Percentiles rank a stretch among this genome's conserved stretches.
Conservation (phyloP, 2,888 invertebrate genomes). For the Catonia carolina region DNA sequence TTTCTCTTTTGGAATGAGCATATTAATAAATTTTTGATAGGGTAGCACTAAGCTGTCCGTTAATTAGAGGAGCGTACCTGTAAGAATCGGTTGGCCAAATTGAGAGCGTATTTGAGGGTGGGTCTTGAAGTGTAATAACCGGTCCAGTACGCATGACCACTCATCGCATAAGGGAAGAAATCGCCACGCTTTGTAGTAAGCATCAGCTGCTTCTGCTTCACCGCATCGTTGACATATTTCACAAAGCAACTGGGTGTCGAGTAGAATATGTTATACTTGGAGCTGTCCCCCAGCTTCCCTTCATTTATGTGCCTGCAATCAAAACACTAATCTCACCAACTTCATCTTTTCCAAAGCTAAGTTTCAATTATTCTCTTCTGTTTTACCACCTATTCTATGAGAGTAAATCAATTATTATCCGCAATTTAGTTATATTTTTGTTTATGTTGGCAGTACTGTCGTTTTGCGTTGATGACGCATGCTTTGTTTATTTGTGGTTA, state of each 20-base stretch:
- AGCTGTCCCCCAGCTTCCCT: slow-evolving; percentile 49
- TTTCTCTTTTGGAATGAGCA: too few relatives aligned
- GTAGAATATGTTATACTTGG: slow-evolving; percentile 69
- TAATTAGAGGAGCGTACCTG: too few relatives aligned
- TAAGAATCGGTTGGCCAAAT: slow-evolving; percentile 65
- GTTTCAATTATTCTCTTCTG: too few relatives aligned
- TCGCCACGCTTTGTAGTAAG: slow-evolving; percentile 74
- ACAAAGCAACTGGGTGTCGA: slow-evolving; percentile 83
- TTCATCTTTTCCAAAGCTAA: too few relatives aligned
- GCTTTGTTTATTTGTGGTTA: too few relatives aligned
- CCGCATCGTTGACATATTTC: slow-evolving; percentile 65
- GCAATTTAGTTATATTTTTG: too few relatives aligned
- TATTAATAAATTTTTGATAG: too few relatives aligned
- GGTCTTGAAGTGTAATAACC: slow-evolving; percentile 84
- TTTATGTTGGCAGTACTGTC: too few relatives aligned
- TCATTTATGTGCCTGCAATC: slow-evolving; percentile 56
- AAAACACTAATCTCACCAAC: neutral
- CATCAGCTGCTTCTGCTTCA: slow-evolving; percentile 49
- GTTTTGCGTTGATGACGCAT: too few relatives aligned
- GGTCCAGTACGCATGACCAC: slow-evolving; percentile 85
- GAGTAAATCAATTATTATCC: too few relatives aligned
- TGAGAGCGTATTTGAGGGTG: slow-evolving; percentile 68
- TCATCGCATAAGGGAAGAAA: slow-evolving; percentile 87
- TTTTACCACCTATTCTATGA: too few relatives aligned
- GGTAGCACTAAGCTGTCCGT: too few relatives aligned